Base-by-base conservation (phyloP, 53 echinoderm and acorn worm species). In the Astropecten irregularis region DNA sequence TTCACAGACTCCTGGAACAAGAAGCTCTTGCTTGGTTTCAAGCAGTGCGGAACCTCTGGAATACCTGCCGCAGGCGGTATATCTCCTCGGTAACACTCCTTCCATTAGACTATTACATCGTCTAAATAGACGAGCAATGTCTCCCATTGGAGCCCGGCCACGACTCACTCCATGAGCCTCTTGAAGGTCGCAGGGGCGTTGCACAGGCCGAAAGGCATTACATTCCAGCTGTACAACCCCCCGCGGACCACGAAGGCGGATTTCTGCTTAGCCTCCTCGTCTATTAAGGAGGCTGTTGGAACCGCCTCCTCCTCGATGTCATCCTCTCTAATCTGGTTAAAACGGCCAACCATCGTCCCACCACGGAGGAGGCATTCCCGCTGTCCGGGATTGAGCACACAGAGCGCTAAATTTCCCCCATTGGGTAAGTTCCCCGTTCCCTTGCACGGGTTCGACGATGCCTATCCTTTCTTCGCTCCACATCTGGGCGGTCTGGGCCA, bases 11-110 rank as follows among this genome's bases (percentile, higher is more conserved):
- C n/a, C n/a, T n/a, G n/a, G n/a, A 22, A 88, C 82, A 3, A 70
- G 56, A 0, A 70, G 82, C 11, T 83, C 52, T 1, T 63, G 83
- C 47, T 83, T 83, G 19, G 88, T 73, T 47, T 88, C 88, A 28
- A 61, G 84, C 28, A 84, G 66, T 15, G 89, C n/a, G n/a, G n/a
- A n/a, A n/a, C n/a, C n/a, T n/a, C n/a, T n/a, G n/a, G n/a, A n/a
- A n/a, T n/a, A n/a, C n/a, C n/a, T n/a, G n/a, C n/a, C n/a, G n/a
- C n/a, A n/a, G n/a, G n/a, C n/a, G n/a, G n/a, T n/a, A n/a, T n/a
- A n/a, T 84, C 7, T 36, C 84, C 6, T 38, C 84, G 38, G 84
- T 89, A 18, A 89, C 48, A 20, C 39, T 15, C 32, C 84, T 23
- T 31, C 53, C 53, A 53, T 4, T 53, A 10, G 53, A 10, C 9